Base-by-base conservation (phyloP, 2,888 invertebrate genomes). In the Xylota segnis region DNA sequence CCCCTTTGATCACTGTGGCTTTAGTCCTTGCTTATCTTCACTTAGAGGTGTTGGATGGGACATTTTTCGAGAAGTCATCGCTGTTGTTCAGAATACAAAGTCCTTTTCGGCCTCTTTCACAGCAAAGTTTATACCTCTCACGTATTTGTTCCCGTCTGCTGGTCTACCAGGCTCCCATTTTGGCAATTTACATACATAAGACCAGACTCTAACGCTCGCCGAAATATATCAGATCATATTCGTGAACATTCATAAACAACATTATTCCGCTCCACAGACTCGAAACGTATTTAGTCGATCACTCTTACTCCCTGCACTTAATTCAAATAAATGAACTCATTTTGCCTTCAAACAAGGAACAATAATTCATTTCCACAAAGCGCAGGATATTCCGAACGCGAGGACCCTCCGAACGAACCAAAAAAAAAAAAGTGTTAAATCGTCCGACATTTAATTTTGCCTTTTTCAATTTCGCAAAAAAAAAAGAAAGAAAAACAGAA, bases 401-500 rank as follows among this genome's bases (percentile, higher is more conserved):
- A 52, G 37, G 23, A 23, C 72, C 27, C 34, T 54, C 29, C 10
- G 10, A 18, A 18, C 7, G 10, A 5, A 18, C 4, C 29, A 6
- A 27, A 54, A 37, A 50, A 58, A 54, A 65, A 71, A 72, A 86
- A 82, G 76, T 82, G 76, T 82, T 86, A 72, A 86, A 86, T 82
- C 76, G 76, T 27, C 82, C 65, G 86, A 63, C 76, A 76, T 82
- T 86, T 86, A 86, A 86, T 86, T 79, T 84, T 63, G 70, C 74
- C 43, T 84, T 86, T 82, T 83, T 68, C 45, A 71, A 59, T 83
- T 79, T 14, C 32, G 59, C 7, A 45, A 65, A 52, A 77, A 58
- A 59, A 52, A 34, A 29, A 65, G 18, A 50, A 9, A 5, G 27
- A 56, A 70, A 47, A 32, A n/a, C 10, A 37, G 27, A 47, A 29